Percentiles rank a stretch among this genome's conserved stretches.
Conservation (phyloP, 1,140 invertebrate species). For the Grapholita molesta region DNA sequence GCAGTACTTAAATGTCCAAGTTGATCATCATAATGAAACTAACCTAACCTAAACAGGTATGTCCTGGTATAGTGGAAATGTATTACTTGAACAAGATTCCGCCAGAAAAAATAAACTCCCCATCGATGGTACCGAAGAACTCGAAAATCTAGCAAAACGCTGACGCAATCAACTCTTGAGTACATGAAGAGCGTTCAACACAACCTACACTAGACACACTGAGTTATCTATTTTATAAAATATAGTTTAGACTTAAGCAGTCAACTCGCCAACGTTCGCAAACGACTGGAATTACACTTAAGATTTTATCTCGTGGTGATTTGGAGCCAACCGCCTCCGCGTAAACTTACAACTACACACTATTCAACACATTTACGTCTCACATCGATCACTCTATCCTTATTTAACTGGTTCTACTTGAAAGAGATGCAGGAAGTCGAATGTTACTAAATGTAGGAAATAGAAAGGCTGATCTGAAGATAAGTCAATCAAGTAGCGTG, state of each 20-base stretch:
- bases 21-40: too few species aligned
- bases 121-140: too few species aligned
- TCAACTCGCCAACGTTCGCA: background rate
- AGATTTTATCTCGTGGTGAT: conserved; percentile 64
- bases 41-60: too few species aligned
- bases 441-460: background rate
- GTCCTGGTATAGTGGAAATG: too few species aligned
- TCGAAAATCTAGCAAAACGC: too few species aligned
- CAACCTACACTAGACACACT: too few species aligned
- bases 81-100: too few species aligned
- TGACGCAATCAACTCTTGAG: too few species aligned
- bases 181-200: too few species aligned
- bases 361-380: background rate
- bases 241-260: background rate
- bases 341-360: conserved; percentile 39
- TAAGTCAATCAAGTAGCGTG: conserved; percentile 54
- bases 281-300: background rate
- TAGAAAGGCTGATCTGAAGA: conserved; percentile 41
- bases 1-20: too few species aligned
- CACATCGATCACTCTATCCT: background rate
- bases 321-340: conserved; percentile 51
- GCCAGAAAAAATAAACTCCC: too few species aligned
- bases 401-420: background rate
- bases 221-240: too few species aligned
- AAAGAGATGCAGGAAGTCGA: background rate